Base-by-base conservation (phyloP, 2,797 vertebrate genomes). In the Peromyscus eremicus region DNA sequence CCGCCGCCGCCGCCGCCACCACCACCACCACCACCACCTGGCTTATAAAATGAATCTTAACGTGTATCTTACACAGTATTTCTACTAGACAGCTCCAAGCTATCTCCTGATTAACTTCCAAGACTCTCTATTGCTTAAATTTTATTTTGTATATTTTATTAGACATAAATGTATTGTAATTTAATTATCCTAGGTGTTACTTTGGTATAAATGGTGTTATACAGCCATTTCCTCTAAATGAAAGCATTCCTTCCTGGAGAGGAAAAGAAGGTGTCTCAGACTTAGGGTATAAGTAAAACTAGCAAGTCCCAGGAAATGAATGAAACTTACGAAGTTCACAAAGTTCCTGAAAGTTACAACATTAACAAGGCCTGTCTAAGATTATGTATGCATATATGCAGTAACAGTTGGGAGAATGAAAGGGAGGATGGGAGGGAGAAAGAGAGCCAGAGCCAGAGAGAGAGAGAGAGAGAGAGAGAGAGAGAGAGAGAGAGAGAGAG, bases 91-190 rank as follows among this genome's bases (percentile, higher is more conserved):
- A 92, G 29, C 37, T 85, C 27, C 88, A 21, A 89, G 52, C 27
- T 96, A 64, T 71, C 76, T 49, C 6, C 17, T 83, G n/a, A 27
- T 17, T 52, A 29, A 84, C 43, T 80, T 32, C 76, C 16, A 93
- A 85, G 23, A 11, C 73, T 91, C 43, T 71, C 32, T 57, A 75
- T 88, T 62, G 77, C 49, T 73, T 66, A 32, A 79, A 64, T 82
- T 85, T 95, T 94, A 34, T 43, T 10, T 89, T 89, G 57, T 43
- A 52, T 85, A 34, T 71, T 92, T 60, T 62, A 60, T 21, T 81
- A 17, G 85, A 62, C 27, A 95, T 97, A 94, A 82, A 55, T 52
- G 21, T 62, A 62, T 79, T 27, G 1, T 19, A 75, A 95, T 88
- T 96, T 90, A 93, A 80, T 64, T 88, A 84, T 57, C 37, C 9